These are phyloP conservation scores for Pelobates fuscus DNA, from an alignment of 2,113 vertebrate genomes.

Conservation along the genomic window DNA sequence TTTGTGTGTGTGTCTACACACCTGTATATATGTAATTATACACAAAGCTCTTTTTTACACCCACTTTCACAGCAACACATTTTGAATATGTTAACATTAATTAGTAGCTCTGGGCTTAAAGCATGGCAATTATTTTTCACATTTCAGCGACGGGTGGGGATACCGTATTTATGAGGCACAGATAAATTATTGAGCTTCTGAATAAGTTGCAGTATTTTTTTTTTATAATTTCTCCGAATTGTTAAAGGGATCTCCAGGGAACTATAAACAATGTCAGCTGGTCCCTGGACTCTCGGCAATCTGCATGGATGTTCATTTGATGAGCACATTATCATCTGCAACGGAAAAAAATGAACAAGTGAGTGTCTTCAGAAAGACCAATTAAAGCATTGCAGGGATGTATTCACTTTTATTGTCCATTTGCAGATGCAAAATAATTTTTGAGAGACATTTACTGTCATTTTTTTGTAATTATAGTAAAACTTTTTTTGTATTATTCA, in stretches of 20 bases:
- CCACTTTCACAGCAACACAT: neutral
- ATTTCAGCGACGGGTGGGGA: neutral
- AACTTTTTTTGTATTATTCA: too few species aligned
- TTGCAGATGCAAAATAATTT: too few species aligned
- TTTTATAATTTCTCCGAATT: constrained; percentile 4
- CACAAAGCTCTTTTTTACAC: too few species aligned
- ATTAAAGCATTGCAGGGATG: too few species aligned
- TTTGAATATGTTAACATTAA: constrained; percentile 20
- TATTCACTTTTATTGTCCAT: too few species aligned
- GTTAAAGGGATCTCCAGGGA: neutral
- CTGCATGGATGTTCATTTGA: neutral
- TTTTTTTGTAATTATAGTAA: too few species aligned
- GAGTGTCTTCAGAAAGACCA: too few species aligned
- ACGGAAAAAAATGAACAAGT: neutral
- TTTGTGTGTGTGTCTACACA: too few species aligned
- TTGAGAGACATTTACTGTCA: too few species aligned
- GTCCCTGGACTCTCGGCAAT: neutral
- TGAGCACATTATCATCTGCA: neutral
- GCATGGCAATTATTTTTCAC: constrained; percentile 12
- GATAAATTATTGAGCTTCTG: neutral
- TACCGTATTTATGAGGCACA: neutral
- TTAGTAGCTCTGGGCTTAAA: constrained; percentile 2
- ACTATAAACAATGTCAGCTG: neutral
- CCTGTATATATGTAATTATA: too few species aligned
- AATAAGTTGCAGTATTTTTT: neutral